These are phyloP conservation scores for Lamproptera curius DNA, from an alignment of 2,888 invertebrate genomes.

Conservation along the genomic window DNA sequence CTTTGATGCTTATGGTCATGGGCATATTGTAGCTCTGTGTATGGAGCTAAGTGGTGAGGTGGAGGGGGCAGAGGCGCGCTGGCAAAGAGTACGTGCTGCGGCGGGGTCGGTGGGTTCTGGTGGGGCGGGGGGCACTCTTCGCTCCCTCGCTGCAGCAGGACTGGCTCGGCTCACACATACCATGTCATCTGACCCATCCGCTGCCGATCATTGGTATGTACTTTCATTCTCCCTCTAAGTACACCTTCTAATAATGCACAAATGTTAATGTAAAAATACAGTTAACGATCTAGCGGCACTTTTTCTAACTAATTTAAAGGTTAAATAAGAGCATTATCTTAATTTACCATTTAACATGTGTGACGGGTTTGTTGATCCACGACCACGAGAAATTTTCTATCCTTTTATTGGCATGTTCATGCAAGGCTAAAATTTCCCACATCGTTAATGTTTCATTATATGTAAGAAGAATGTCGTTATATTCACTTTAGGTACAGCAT, in stretches of 20 bases:
- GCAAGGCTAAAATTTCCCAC: no score
- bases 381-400: no score
- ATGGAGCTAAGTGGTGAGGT: conserved; percentile 45
- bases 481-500: conserved; percentile 71
- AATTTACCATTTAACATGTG: no score
- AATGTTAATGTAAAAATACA: no score
- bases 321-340: no score
- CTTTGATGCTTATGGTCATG: no score
- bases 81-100: conserved; percentile 51
- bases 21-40: conserved; percentile 51
- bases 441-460: no score
- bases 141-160: conserved; percentile 58
- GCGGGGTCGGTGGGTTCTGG: conserved; percentile 36
- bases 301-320: not conserved
- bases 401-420: no score
- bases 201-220: conserved; percentile 68
- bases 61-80: conserved; percentile 38
- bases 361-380: no score
- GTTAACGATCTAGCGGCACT: not conserved
- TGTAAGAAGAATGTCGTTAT: no score
- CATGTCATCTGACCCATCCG: conserved; percentile 34
- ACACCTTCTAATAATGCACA: no score
- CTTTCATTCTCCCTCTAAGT: no score
- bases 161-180: conserved; percentile 47
- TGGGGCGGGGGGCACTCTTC: conserved; percentile 54